A percentile compares a stretch with the other conserved stretches of the same genome.
phyloP scores from a whole-genome alignment of 92 coral and sea anemone genomes.

The Bergia sp. region DNA sequence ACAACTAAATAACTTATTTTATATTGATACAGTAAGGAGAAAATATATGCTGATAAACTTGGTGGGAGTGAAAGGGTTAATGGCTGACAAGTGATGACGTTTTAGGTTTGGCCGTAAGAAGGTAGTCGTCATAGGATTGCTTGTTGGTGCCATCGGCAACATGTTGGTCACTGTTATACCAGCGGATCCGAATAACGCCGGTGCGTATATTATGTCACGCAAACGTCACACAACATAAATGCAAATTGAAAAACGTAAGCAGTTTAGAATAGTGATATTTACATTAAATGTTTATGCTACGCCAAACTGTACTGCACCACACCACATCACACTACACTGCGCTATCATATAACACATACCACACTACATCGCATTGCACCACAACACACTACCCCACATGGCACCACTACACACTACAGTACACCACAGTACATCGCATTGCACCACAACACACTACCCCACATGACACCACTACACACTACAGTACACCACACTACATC shows the following conservation, averaged over 20 bases:
- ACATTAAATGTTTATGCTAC: not conserved
- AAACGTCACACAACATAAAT: not conserved
- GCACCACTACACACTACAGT: not conserved
- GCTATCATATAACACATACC: too few relatives aligned
- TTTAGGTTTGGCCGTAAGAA: conserved; percentile 90
- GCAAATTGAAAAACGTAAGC: not conserved
- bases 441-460: not conserved
- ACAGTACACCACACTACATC: not conserved
- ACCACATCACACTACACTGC: not conserved
- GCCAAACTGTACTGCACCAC: not conserved
- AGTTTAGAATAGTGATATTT: not conserved
- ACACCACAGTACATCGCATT: not conserved
- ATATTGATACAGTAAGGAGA: too few relatives aligned
- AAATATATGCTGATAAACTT: too few relatives aligned
- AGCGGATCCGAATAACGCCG: conserved; percentile 71
- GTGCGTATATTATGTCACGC: conserved; percentile 35
- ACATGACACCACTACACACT: not conserved
- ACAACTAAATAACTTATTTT: too few relatives aligned
- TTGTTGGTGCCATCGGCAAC: conserved; percentile 85
- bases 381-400: not conserved
- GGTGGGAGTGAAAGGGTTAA: not conserved
- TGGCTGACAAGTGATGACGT: not conserved
- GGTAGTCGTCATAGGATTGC: conserved; percentile 81
- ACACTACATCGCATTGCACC: not conserved
- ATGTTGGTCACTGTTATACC: conserved; percentile 80